phyloP scores from a whole-genome alignment of 1,140 invertebrate genomes.

The Aphelinus certus region DNA sequence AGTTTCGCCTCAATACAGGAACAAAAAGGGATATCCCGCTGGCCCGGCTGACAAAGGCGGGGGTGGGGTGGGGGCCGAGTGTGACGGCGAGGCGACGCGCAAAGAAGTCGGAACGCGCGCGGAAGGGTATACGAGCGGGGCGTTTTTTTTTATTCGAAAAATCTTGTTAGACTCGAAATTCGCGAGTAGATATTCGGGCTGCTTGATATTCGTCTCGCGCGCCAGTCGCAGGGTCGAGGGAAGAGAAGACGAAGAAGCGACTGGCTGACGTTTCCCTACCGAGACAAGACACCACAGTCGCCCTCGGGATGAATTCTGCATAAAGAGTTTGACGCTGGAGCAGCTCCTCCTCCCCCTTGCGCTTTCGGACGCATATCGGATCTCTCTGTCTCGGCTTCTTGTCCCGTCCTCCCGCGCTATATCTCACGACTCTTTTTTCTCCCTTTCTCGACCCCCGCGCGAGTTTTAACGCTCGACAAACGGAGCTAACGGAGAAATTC shows the following conservation, averaged over 20 bases:
- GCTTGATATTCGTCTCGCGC: conserved; percentile 32
- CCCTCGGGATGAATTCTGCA: conserved; percentile 19
- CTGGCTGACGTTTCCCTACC: not conserved
- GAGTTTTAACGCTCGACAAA: conserved; percentile 22
- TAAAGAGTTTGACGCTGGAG: conserved; percentile 4
- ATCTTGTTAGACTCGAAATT: conserved; percentile 34
- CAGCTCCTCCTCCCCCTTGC: conserved; percentile 8
- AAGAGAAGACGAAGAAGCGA: not conserved
- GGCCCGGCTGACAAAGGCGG: no score
- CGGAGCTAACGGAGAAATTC: conserved; percentile 11
- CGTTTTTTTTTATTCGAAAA: conserved; percentile 25
- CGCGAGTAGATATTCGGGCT: conserved; percentile 2
- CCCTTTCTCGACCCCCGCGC: not conserved
- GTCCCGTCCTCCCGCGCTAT: not conserved
- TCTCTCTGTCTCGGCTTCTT: not conserved
- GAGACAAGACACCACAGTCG: not conserved
- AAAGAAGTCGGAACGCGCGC: not conserved
- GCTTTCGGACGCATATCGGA: conserved; percentile 5
- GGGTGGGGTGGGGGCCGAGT: not conserved
- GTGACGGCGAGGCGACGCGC: not conserved
- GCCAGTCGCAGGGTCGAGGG: not conserved
- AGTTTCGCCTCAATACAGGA: conserved; percentile 30
- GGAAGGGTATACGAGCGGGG: not conserved
- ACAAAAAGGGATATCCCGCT: no score
- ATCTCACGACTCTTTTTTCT: no score